Percentiles rank a stretch among this genome's conserved stretches.
phyloP scores from a whole-genome alignment of 2,888 invertebrate species.

The Orthonevra nobilis region DNA sequence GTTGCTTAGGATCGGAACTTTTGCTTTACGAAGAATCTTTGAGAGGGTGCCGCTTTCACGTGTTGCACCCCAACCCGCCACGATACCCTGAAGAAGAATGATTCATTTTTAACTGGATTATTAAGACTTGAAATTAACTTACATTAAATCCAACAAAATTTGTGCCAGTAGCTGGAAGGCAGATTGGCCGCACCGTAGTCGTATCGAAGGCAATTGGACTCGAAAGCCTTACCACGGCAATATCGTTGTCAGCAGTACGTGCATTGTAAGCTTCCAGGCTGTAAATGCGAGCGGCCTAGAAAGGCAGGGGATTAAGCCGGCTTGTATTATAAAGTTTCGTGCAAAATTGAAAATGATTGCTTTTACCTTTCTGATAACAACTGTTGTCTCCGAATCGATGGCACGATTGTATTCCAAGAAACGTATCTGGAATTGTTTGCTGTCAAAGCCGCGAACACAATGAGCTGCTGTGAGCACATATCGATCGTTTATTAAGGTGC shows the following conservation, averaged over 20 bases:
- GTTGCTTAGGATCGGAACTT: constrained; percentile 54
- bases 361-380: constrained; percentile 46
- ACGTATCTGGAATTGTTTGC: constrained; percentile 65
- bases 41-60: constrained; percentile 5
- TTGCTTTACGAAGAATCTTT: constrained; percentile 30
- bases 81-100: constrained; percentile 21
- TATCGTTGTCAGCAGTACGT: constrained; percentile 86
- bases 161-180: constrained; percentile 25
- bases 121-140: too few species aligned
- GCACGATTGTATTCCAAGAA: constrained; percentile 65
- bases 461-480: constrained; percentile 73
- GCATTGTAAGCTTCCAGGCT: constrained; percentile 24
- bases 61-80: constrained; percentile 48
- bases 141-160: constrained; percentile 38
- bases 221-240: constrained; percentile 86
- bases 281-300: constrained; percentile 25
- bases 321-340: too few species aligned
- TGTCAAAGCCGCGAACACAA: constrained; percentile 71
- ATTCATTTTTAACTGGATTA: too few species aligned
- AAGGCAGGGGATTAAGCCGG: neutral
- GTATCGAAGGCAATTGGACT: constrained; percentile 83
- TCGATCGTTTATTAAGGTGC: constrained; percentile 70
- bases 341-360: too few species aligned
- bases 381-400: constrained; percentile 73
- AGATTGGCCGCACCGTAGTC: constrained; percentile 71